These are phyloP conservation scores for Mustela erminea DNA, from an alignment of 2,797 vertebrate genomes.

Conservation along the genomic window DNA sequence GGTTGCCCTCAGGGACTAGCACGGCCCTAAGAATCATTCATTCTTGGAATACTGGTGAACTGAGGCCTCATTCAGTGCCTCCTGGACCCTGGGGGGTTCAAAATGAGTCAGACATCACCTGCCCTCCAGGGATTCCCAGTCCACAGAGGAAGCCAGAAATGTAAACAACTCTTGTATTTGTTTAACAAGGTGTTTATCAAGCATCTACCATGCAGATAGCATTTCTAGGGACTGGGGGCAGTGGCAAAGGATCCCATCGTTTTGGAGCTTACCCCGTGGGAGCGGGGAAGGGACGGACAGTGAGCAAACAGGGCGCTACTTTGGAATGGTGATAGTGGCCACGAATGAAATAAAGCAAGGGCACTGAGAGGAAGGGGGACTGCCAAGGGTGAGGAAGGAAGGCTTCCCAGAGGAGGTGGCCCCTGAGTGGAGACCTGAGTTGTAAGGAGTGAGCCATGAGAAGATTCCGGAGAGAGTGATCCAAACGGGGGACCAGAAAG, in stretches of 20 bases:
- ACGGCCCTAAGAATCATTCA: background rate
- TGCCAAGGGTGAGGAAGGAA: background rate
- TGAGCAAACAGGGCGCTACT: background rate
- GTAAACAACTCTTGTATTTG: background rate
- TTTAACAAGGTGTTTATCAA: background rate
- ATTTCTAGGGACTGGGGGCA: background rate
- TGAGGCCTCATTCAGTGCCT: background rate
- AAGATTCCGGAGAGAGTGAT: background rate
- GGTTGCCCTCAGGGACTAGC: background rate
- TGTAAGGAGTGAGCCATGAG: background rate
- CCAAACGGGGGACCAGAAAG: background rate
- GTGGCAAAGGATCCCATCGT: background rate
- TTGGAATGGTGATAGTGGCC: background rate
- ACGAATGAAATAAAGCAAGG: no score
- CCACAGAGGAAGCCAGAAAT: background rate
- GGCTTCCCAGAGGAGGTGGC: background rate
- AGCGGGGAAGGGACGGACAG: fast-evolving
- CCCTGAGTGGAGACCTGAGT: no score
- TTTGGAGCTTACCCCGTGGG: fast-evolving
- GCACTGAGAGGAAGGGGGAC: no score
- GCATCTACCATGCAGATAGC: background rate
- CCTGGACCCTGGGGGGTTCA: background rate
- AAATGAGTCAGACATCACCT: no score
- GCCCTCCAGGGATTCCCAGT: background rate
- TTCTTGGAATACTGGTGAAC: no score